Percentiles rank a stretch among this genome's conserved stretches.
phyloP scores from a whole-genome alignment of 2,113 vertebrate species.

The Cynoglossus semilaevis region DNA sequence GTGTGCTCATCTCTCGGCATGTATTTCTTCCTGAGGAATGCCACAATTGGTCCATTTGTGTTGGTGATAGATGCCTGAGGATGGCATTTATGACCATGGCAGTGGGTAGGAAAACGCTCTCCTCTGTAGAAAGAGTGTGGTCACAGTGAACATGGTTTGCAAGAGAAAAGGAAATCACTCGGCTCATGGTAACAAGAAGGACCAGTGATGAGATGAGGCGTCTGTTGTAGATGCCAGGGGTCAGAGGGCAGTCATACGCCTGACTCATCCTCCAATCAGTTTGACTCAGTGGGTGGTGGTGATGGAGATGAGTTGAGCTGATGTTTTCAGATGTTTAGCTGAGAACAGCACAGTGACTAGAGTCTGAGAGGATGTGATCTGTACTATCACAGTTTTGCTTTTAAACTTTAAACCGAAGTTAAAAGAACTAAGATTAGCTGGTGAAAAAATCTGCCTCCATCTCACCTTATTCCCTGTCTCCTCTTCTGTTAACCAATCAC shows the following conservation, averaged over 20 bases:
- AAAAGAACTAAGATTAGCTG: too few relatives aligned
- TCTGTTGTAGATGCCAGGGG: slow-evolving; percentile 32
- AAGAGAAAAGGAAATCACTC: slow-evolving; percentile 29
- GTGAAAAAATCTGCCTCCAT: too few relatives aligned
- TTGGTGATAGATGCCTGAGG: slow-evolving; percentile 7
- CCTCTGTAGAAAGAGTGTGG: slow-evolving; percentile 19
- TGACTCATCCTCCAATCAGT: slow-evolving; percentile 23
- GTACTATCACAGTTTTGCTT: too few relatives aligned
- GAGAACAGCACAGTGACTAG: slow-evolving; percentile 6
- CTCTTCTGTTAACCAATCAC: too few relatives aligned
- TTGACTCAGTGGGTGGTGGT: slow-evolving; percentile 30
- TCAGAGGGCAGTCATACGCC: slow-evolving; percentile 43
- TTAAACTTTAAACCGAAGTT: too few relatives aligned
- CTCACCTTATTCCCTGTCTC: too few relatives aligned
- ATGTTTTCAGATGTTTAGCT: slow-evolving; percentile 22
- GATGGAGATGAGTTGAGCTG: background rate
- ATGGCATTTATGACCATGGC: slow-evolving; percentile 45
- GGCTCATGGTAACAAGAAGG: slow-evolving; percentile 42
- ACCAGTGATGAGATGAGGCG: slow-evolving; percentile 34
- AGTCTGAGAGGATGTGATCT: slow-evolving; percentile 2
- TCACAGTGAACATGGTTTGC: slow-evolving; percentile 32
- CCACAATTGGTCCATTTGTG: slow-evolving; percentile 55
- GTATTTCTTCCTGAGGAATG: background rate
- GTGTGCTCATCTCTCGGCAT: background rate
- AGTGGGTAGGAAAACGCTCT: slow-evolving; percentile 40